Evolutionary conservation across 2,888 invertebrate species (phyloP).

Genomic region (Hypercompe scribonia): DNA sequence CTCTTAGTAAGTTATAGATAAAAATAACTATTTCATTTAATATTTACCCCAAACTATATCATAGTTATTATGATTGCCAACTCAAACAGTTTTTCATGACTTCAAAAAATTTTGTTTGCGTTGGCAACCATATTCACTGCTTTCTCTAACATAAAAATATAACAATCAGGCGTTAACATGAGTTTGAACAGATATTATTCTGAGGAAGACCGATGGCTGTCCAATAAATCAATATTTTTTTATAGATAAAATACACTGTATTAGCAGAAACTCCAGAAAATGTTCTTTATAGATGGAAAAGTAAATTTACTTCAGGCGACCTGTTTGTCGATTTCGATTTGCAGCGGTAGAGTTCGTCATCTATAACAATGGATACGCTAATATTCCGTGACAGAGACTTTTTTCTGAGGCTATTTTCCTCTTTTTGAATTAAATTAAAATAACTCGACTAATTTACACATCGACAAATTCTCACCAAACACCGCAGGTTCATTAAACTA

Average conservation of each 20-base stretch:
- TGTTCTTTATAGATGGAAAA: neutral
- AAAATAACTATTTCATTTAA: neutral
- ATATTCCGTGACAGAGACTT: neutral
- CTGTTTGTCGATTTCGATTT: too few species aligned
- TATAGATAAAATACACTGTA: neutral
- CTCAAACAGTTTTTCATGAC: neutral
- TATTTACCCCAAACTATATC: neutral
- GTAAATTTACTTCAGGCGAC: too few species aligned
- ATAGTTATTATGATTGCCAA: neutral
- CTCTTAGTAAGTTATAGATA: neutral
- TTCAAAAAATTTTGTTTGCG: neutral
- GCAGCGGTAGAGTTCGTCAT: too few species aligned
- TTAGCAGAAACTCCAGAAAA: neutral
- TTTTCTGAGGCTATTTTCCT: neutral
- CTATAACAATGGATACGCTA: neutral
- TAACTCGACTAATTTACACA: neutral
- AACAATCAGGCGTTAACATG: neutral
- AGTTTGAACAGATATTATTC: neutral
- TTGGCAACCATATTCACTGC: neutral
- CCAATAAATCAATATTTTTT: neutral
- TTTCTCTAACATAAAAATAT: neutral
- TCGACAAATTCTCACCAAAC: neutral
- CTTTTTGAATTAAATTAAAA: neutral
- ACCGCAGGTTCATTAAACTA: neutral
- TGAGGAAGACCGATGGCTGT: neutral